Evolutionary conservation across 1,140 invertebrate species (phyloP).

Genomic region (Ruditapes philippinarum): DNA sequence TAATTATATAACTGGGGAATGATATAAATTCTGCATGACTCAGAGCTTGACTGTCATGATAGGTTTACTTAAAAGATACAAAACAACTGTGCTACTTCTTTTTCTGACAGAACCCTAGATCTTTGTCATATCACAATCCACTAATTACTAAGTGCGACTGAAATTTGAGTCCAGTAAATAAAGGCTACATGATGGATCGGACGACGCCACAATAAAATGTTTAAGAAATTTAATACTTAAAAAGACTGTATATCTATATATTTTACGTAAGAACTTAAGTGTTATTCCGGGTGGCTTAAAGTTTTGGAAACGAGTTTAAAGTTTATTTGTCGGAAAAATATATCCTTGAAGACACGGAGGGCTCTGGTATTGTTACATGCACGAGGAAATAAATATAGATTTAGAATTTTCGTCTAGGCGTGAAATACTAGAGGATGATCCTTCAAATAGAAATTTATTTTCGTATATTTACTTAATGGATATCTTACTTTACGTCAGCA

Average conservation of each 20-base stretch:
- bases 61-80: neutral
- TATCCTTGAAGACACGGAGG: neutral
- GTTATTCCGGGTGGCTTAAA: neutral
- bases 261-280: neutral
- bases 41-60: neutral
- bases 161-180: neutral
- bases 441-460: too few relatives aligned
- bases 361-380: neutral
- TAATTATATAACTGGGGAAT: conserved; percentile 16
- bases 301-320: neutral
- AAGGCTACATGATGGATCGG: neutral
- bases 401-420: too few relatives aligned
- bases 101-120: too few relatives aligned
- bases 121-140: conserved; percentile 18
- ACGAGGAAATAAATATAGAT: neutral
- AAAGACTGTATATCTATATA: neutral
- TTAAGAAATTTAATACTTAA: neutral
- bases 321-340: neutral
- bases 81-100: too few relatives aligned
- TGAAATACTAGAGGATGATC: too few relatives aligned
- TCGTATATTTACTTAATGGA: too few relatives aligned
- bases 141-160: conserved; percentile 31
- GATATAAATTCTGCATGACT: neutral
- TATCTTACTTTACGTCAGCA: too few relatives aligned
- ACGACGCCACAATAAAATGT: neutral